Conservation (phyloP, 2,113 vertebrate genomes). For the Bufo gargarizans region DNA sequence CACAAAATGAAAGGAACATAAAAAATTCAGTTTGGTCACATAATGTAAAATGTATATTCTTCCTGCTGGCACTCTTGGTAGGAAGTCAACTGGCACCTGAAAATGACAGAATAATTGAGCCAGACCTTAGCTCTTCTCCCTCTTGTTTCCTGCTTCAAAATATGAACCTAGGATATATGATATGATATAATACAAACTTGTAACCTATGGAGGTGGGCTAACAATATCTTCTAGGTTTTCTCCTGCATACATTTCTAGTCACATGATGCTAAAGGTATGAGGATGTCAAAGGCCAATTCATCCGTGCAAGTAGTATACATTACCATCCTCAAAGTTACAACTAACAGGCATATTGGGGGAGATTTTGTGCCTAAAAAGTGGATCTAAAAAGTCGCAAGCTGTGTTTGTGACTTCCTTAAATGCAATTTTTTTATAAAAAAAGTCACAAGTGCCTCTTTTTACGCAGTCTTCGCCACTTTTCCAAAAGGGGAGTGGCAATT, state of each 20-base stretch:
- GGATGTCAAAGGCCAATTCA: neutral
- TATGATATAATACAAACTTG: too few species aligned
- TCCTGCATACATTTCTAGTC: neutral
- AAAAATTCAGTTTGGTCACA: neutral
- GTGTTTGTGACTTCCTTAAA: too few species aligned
- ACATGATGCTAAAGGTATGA: neutral
- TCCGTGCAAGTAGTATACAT: neutral
- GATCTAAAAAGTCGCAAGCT: too few species aligned
- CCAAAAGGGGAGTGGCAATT: too few species aligned
- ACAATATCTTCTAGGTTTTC: neutral
- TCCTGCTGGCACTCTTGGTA: neutral
- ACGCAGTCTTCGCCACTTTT: too few species aligned
- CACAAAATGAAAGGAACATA: neutral
- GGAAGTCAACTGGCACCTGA: neutral
- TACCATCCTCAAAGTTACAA: neutral
- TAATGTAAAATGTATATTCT: neutral
- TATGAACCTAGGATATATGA: neutral
- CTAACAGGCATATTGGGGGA: too few species aligned
- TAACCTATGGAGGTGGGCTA: neutral
- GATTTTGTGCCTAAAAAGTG: too few species aligned
- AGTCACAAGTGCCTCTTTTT: too few species aligned
- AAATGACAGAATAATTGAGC: neutral
- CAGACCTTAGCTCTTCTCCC: neutral
- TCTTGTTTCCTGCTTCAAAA: neutral
- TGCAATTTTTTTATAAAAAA: too few species aligned